Percentiles rank a stretch among this genome's conserved stretches.
These are phyloP conservation scores for Papilio glaucus DNA, from an alignment of 1,140 invertebrate species.

Conservation along the genomic window DNA sequence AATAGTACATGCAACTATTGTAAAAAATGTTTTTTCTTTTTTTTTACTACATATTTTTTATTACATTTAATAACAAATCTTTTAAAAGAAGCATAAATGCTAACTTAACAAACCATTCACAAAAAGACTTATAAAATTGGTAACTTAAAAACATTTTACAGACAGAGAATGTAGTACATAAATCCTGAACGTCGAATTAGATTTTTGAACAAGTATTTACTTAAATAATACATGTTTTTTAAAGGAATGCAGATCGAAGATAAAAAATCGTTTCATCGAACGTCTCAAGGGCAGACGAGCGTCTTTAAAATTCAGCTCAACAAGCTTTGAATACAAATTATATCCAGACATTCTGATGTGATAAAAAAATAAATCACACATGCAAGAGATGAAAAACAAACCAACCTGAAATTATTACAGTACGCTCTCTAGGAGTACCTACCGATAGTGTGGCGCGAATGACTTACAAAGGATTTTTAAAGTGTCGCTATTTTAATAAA, in stretches of 20 bases:
- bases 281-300: slow-evolving; percentile 33
- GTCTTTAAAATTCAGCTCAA: slow-evolving; percentile 24
- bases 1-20: no score
- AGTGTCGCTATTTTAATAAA: background rate
- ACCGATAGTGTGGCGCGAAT: background rate
- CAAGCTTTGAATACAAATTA: slow-evolving; percentile 36
- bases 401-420: slow-evolving; percentile 41
- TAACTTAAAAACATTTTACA: no score
- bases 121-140: no score
- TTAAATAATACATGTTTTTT: slow-evolving; percentile 25
- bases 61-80: no score
- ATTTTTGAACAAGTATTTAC: slow-evolving; percentile 17
- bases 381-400: slow-evolving; percentile 40
- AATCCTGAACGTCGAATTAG: background rate
- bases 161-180: no score
- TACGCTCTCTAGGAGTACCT: background rate
- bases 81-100: no score
- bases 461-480: slow-evolving; percentile 13
- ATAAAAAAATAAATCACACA: slow-evolving; percentile 36
- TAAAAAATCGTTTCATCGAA: slow-evolving; percentile 13
- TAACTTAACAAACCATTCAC: no score
- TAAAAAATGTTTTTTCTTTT: no score
- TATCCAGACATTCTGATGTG: slow-evolving; percentile 33
- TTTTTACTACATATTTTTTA: no score
- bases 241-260: slow-evolving; percentile 7